Evolutionary conservation across 2,888 invertebrate genomes (phyloP).

Genomic region (Apotomis betuletana): DNA sequence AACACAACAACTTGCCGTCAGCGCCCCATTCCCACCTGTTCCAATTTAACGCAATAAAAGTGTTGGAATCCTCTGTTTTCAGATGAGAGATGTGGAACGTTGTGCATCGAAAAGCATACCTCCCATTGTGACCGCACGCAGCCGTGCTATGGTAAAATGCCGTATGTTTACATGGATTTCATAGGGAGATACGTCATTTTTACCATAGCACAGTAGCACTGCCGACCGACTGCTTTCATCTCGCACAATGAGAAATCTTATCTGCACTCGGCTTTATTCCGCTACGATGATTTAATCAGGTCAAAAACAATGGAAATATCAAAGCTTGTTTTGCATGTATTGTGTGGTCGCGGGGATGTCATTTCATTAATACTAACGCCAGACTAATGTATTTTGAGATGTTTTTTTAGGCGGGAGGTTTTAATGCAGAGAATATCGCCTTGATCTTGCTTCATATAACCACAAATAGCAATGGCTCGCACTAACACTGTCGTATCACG

Average conservation of each 20-base stretch:
- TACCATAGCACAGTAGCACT: background rate
- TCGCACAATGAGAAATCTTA: conserved; percentile 73
- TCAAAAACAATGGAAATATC: conserved; percentile 39
- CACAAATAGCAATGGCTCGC: too few relatives aligned
- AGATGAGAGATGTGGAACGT: conserved; percentile 72
- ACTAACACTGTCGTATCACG: too few relatives aligned
- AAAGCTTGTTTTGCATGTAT: conserved; percentile 12
- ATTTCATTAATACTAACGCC: background rate
- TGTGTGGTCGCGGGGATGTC: background rate
- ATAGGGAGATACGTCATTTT: too few relatives aligned
- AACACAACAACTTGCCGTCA: conserved; percentile 49
- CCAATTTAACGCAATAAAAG: conserved; percentile 77
- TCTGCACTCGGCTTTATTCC: conserved; percentile 65
- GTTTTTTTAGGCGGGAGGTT: background rate
- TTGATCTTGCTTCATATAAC: too few relatives aligned
- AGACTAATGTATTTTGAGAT: background rate
- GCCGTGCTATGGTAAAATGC: too few relatives aligned
- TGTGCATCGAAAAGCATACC: conserved; percentile 66
- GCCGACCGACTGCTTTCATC: conserved; percentile 61
- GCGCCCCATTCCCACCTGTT: conserved; percentile 66
- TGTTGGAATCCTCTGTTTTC: conserved; percentile 73
- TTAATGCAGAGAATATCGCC: background rate
- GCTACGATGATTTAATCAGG: conserved; percentile 66
- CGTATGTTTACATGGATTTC: too few relatives aligned
- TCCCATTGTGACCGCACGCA: conserved; percentile 57